Percentiles rank a stretch among this genome's conserved stretches.
phyloP scores from a whole-genome alignment of 2,113 vertebrate species.

The Tapirus terrestris region DNA sequence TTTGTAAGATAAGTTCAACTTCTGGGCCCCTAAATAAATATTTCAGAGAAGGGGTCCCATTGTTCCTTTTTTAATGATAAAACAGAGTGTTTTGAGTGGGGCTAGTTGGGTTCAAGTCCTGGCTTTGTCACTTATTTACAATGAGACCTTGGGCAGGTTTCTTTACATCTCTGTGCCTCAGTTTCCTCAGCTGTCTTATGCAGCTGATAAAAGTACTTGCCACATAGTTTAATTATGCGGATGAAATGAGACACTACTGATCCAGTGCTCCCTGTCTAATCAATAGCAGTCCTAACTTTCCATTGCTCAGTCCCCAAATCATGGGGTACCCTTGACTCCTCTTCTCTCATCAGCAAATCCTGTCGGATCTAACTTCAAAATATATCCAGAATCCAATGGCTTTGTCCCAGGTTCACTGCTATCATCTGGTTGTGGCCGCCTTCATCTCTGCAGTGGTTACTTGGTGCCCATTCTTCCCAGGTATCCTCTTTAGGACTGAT shows the following conservation, averaged over 20 bases:
- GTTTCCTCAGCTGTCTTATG: background rate
- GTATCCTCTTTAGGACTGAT: background rate
- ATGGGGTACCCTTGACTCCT: background rate
- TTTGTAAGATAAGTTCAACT: background rate
- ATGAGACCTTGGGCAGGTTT: too few relatives aligned
- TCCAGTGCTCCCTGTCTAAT: background rate
- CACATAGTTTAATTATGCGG: background rate
- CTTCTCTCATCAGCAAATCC: background rate
- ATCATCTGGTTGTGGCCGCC: background rate
- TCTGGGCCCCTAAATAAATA: background rate
- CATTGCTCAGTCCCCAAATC: background rate
- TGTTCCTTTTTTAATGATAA: background rate
- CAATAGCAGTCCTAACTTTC: background rate
- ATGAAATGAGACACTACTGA: background rate
- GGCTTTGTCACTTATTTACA: background rate
- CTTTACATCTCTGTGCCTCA: background rate
- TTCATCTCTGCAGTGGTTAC: background rate
- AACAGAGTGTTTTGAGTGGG: background rate
- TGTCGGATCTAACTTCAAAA: background rate
- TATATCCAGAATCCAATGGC: background rate
- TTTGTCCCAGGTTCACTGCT: background rate
- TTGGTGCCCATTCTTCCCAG: background rate
- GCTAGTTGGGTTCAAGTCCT: background rate
- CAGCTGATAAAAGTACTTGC: background rate
- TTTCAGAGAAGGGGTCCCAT: background rate